Percentiles rank a stretch among this genome's conserved stretches.
These are phyloP conservation scores for Herminia tarsipennalis DNA, from an alignment of 2,888 invertebrate species.

Conservation along the genomic window DNA sequence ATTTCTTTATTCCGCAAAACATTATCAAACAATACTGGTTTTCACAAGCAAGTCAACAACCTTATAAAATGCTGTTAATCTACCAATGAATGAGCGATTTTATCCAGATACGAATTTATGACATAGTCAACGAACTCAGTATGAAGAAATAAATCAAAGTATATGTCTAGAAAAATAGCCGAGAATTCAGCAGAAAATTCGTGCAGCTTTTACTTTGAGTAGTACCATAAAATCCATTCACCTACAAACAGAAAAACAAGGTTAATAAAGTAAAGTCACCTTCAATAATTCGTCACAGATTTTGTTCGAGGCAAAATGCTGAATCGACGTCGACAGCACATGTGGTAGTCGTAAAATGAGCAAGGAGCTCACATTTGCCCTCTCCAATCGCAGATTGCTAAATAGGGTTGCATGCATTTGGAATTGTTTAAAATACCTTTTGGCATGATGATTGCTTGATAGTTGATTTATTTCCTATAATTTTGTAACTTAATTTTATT, in stretches of 20 bases:
- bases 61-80: slow-evolving; percentile 38
- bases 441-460: too few relatives aligned
- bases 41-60: slow-evolving; percentile 26
- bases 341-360: slow-evolving; percentile 54
- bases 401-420: slow-evolving; percentile 31
- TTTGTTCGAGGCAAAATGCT: slow-evolving; percentile 31
- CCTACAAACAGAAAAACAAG: slow-evolving; percentile 43
- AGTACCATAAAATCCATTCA: slow-evolving; percentile 31
- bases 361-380: slow-evolving; percentile 30
- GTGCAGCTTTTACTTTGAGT: slow-evolving; percentile 18
- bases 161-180: slow-evolving; percentile 34
- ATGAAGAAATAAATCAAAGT: slow-evolving; percentile 39
- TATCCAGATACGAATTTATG: slow-evolving; percentile 39
- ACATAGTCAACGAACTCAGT: slow-evolving; percentile 19
- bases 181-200: slow-evolving; percentile 27
- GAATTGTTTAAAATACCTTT: slow-evolving; percentile 30
- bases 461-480: too few relatives aligned
- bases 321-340: slow-evolving; percentile 46
- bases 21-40: slow-evolving; percentile 24
- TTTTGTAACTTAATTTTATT: too few relatives aligned
- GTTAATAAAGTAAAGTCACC: slow-evolving; percentile 48
- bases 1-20: slow-evolving; percentile 8
- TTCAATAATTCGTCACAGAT: slow-evolving; percentile 48
- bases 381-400: slow-evolving; percentile 22
- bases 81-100: slow-evolving; percentile 26